A percentile compares a stretch with the other conserved stretches of the same genome.
phyloP scores from a whole-genome alignment of 1,140 invertebrate species.

The Musca vetustissima region DNA sequence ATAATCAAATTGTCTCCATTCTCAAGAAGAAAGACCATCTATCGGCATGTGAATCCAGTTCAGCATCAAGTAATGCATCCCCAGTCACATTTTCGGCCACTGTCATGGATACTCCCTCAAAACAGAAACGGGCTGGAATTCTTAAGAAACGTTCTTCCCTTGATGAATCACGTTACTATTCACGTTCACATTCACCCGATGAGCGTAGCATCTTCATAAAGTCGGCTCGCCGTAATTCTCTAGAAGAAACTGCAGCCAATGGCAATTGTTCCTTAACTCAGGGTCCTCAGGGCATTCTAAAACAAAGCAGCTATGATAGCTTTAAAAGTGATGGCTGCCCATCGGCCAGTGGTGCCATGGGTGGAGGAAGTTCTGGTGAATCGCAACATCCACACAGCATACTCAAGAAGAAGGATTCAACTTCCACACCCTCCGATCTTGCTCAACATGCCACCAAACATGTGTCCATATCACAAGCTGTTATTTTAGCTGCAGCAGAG shows the following conservation, averaged over 20 bases:
- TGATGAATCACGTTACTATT: slow-evolving; percentile 67
- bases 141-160: slow-evolving; percentile 77
- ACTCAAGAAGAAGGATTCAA: slow-evolving; percentile 69
- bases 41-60: slow-evolving; percentile 54
- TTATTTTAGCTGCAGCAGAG: slow-evolving; percentile 66
- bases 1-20: slow-evolving; percentile 68
- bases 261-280: slow-evolving; percentile 6
- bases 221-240: slow-evolving; percentile 57
- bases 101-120: slow-evolving; percentile 63
- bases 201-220: slow-evolving; percentile 51
- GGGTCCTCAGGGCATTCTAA: slow-evolving; percentile 66
- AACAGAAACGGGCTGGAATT: slow-evolving; percentile 70
- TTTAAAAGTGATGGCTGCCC: slow-evolving; percentile 60
- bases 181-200: slow-evolving; percentile 54
- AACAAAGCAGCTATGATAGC: slow-evolving; percentile 65
- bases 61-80: slow-evolving; percentile 61
- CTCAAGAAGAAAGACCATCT: slow-evolving; percentile 71
- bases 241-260: slow-evolving; percentile 46
- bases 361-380: slow-evolving; percentile 37
- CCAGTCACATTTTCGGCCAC: slow-evolving; percentile 71
- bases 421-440: slow-evolving; percentile 59
- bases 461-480: slow-evolving; percentile 70
- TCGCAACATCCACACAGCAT: slow-evolving; percentile 78
- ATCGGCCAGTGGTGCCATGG: slow-evolving; percentile 44
- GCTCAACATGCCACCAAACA: slow-evolving; percentile 58